phyloP scores from a whole-genome alignment of 2,888 invertebrate genomes.

The Stictocephala bisonia region DNA sequence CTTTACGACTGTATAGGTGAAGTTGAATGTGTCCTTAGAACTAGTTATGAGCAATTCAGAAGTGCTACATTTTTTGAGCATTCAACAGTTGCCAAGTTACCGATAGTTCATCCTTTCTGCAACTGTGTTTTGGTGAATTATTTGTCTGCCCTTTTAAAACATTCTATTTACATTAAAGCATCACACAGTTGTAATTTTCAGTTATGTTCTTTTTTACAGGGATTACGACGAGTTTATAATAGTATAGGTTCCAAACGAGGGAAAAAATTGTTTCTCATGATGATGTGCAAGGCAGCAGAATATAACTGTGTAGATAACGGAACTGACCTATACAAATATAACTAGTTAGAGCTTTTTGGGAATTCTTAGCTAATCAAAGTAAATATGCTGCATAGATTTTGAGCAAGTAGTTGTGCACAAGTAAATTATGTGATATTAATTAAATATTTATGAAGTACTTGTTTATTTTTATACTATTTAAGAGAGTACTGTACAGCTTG shows the following conservation, averaged over 20 bases:
- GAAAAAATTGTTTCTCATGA: not conserved
- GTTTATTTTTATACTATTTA: too few species aligned
- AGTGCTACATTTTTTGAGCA: not conserved
- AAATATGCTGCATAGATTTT: too few species aligned
- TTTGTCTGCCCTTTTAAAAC: not conserved
- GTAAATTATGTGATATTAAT: too few species aligned
- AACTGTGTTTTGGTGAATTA: conserved; percentile 13
- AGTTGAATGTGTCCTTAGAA: not conserved
- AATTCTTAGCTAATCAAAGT: too few species aligned
- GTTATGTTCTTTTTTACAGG: not conserved
- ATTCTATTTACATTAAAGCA: not conserved
- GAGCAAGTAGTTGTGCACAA: too few species aligned
- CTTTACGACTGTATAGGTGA: not conserved
- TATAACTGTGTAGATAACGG: too few species aligned
- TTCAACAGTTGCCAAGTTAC: not conserved
- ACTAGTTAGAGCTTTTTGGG: too few species aligned
- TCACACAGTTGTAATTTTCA: not conserved
- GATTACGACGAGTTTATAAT: not conserved
- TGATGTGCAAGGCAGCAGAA: conserved; percentile 22
- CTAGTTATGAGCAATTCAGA: not conserved
- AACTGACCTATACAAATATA: too few species aligned
- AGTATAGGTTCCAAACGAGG: not conserved
- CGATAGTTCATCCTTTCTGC: conserved; percentile 27
- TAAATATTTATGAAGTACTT: too few species aligned
- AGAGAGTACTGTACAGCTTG: too few species aligned